Conservation (phyloP, 2,797 vertebrate genomes). For the Ptychadena robeensis region DNA sequence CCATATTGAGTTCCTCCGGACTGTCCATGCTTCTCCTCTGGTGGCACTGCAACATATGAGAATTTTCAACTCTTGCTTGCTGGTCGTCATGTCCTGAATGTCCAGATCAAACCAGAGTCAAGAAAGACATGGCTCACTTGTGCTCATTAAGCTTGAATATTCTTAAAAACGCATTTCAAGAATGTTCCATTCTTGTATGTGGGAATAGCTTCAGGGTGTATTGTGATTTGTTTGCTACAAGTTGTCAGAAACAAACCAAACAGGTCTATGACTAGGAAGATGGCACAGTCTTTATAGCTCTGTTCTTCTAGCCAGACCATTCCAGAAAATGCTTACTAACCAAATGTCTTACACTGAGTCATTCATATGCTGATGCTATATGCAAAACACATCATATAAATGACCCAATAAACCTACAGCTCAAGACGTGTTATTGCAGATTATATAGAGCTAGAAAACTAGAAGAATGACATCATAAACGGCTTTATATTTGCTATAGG, state of each 20-base stretch:
- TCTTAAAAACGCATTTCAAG: slow-evolving; percentile 2
- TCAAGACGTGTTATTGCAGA: not conserved
- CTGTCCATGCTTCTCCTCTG: not conserved
- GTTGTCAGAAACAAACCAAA: slow-evolving; percentile 35
- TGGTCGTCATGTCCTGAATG: not conserved
- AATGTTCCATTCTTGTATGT: slow-evolving; percentile 8
- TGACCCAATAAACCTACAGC: not conserved
- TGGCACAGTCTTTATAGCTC: not conserved
- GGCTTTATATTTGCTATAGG: too few species aligned
- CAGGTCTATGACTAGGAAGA: slow-evolving; percentile 22
- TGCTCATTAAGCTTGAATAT: slow-evolving; percentile 19
- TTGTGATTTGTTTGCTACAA: not conserved
- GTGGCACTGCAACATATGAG: not conserved
- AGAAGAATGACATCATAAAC: not conserved
- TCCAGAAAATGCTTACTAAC: not conserved
- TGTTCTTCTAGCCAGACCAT: not conserved
- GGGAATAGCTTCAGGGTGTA: slow-evolving; percentile 21
- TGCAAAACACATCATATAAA: not conserved
- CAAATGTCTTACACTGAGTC: not conserved
- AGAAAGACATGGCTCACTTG: not conserved
- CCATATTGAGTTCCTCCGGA: not conserved
- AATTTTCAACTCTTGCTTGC: not conserved
- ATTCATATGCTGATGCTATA: not conserved
- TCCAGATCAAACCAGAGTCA: slow-evolving; percentile 8
- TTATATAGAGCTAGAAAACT: not conserved